Evolutionary conservation across 1,140 invertebrate genomes (phyloP), one percentile per base, ranked within the genome.

Genomic region (Drosophila ananassae): DNA sequence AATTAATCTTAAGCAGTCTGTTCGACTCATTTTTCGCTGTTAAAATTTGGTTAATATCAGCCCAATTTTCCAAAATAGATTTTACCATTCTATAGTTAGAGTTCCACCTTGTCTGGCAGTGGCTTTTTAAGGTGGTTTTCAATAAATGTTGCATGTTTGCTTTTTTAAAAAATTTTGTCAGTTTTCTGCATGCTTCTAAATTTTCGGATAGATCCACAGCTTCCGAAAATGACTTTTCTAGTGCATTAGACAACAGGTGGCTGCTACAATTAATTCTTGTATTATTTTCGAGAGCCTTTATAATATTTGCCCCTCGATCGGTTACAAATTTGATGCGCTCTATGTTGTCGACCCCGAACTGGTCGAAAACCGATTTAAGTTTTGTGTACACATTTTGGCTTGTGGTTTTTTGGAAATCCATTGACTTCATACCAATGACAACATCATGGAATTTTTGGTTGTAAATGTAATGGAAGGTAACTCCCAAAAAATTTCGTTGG

Each of bases 41-140:
- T 25, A 66, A 48, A 39, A 66, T 51, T 44, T 56, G 21, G 44
- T 66, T 73, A 17, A 73, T 60, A 8, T 9, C 12, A n/a, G n/a
- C 13, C 56, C 62, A 73, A 57, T 73, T 73, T 21, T 66, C 57
- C 12, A 66, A 44, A 25, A 73, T 66, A 2, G 52, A 73, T 21
- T 67, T 67, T 34, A 73, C 28, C 62, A 66, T 66, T 9, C 6
- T 30, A 17, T 39, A 60, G 21, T 73, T 59, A 0, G 69, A 73
- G 21, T 73, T 73, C 60, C 55, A 73, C 2, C 57, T 39, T 12
- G 61, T 73, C 3, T 55, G 34, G 25, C 61, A 73, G 0, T 55
- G 3, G 56, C 66, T 25, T 21, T 5, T 13, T 17, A 17, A 17
- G 0, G 17, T 1, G 0, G 17, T 17, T 0, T 17, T 17, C 1